Evolutionary conservation across 1,140 invertebrate species (phyloP).

Genomic region (Drosophila rufa): DNA sequence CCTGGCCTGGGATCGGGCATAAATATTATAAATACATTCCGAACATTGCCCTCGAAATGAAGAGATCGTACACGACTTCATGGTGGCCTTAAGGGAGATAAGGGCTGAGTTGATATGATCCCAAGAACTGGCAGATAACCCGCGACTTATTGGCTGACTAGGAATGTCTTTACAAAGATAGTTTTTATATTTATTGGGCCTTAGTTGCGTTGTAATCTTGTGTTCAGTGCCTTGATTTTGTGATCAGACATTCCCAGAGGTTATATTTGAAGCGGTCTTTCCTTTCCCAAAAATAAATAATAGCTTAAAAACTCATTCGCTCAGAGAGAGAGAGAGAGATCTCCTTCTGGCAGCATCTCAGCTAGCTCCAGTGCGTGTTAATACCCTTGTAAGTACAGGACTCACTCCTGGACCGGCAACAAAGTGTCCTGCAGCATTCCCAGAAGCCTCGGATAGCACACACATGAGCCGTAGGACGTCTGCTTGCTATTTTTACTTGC

Average conservation of each 20-base stretch:
- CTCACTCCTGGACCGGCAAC: constrained; percentile 25
- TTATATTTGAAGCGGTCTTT: not conserved
- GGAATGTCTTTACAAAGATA: constrained; percentile 4
- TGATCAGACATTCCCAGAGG: not conserved
- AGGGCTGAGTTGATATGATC: constrained; percentile 1
- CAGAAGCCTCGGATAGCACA: constrained; percentile 33
- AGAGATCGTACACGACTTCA: constrained; percentile 26
- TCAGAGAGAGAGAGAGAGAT: not conserved
- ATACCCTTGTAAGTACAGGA: constrained; percentile 38
- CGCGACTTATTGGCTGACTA: not conserved
- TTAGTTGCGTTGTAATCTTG: not conserved
- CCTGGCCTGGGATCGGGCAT: constrained; percentile 11
- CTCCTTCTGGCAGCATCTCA: not conserved
- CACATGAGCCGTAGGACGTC: constrained; percentile 25
- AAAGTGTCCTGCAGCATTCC: constrained; percentile 34
- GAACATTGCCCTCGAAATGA: constrained; percentile 27
- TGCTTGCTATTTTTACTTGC: constrained; percentile 63
- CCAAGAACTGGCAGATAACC: constrained; percentile 14
- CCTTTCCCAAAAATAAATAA: not conserved
- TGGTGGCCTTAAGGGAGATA: constrained; percentile 42
- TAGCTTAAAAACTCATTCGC: not conserved
- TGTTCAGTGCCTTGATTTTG: not conserved
- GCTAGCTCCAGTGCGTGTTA: constrained; percentile 9
- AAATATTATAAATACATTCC: constrained; percentile 49
- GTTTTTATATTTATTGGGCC: constrained; percentile 5